Evolutionary conservation across 2,113 vertebrate species (phyloP).

Genomic region (Carassius auratus): DNA sequence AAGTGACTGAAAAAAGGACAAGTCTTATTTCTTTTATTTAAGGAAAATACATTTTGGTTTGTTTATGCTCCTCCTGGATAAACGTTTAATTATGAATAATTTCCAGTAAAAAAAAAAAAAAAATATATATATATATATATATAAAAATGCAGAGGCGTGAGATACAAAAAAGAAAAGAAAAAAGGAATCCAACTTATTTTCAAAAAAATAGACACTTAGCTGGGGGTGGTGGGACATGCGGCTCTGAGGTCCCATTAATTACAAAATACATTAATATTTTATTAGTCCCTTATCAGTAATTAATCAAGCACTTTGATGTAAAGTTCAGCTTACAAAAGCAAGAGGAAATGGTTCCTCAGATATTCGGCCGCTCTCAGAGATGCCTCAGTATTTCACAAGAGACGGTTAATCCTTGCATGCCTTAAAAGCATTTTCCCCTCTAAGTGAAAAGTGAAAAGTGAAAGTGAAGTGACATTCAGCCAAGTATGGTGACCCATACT

Average conservation of each 20-base stretch:
- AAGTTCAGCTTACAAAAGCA: conserved; percentile 75
- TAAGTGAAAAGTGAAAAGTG: too few relatives aligned
- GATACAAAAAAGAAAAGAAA: conserved; percentile 36
- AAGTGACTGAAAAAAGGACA: conserved; percentile 52
- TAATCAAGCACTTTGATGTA: conserved; percentile 79
- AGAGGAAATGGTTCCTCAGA: conserved; percentile 64
- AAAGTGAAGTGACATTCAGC: too few relatives aligned
- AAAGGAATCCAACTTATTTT: conserved; percentile 66
- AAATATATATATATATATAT: neutral
- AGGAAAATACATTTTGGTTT: conserved; percentile 58
- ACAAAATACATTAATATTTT: conserved; percentile 77
- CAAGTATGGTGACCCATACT: too few relatives aligned
- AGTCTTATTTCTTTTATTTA: conserved; percentile 63
- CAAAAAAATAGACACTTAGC: conserved; percentile 63
- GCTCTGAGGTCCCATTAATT: conserved; percentile 70
- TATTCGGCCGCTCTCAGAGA: conserved; percentile 55
- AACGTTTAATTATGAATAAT: conserved; percentile 73
- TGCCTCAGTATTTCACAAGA: conserved; percentile 59
- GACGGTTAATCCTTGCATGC: conserved; percentile 38
- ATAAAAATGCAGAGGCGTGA: conserved; percentile 33
- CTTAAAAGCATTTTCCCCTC: conserved; percentile 41
- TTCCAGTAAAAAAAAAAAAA: conserved; percentile 40
- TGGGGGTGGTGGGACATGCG: conserved; percentile 61
- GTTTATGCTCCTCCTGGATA: conserved; percentile 67
- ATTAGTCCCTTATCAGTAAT: conserved; percentile 80